Evolutionary conservation across 1,140 invertebrate species (phyloP), one percentile per base, ranked within the genome.

Genomic region (Drosophila lacertosa): DNA sequence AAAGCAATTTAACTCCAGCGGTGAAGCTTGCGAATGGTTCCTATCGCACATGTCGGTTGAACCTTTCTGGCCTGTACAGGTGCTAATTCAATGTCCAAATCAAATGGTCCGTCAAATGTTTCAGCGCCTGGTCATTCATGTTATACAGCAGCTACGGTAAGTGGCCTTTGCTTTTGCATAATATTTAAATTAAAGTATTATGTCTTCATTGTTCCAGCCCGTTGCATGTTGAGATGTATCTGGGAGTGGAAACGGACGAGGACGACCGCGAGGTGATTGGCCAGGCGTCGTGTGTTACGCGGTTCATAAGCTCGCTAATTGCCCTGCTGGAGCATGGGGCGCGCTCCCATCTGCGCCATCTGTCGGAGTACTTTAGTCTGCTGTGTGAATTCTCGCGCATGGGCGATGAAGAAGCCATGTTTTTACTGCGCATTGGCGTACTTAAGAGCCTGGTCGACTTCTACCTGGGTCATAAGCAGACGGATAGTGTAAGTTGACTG

Each of bases 51-150:
- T 99, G 97, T 96, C 97, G 1, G 93, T 95, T 55, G 95, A 98
- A 91, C 97, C 96, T 16, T 98, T 97, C 95, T 99, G 98, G 98
- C 97, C 97, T 1, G 95, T 98, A 70, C 97, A 98, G 92, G 97
- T 98, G 70, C 92, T 99, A 82, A 96, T 99, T 83, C 97, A 97
- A 92, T 99, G 98, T 92, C 97, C 97, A 4, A 98, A 98, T 93
- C 97, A 98, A 92, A 97, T 98, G 94, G 97, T 98, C 29, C 93
- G 97, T 50, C 97, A 98, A 92, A 98, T 98, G 96, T 97, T 97
- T 91, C 97, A 98, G 92, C 93, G 97, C 78, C 93, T 99, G 51
- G 97, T 97, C 75, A 97, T 98, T 90, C 97, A 98, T 91, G 97
- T 98, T 16, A 97, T 98, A 90, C 96, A 97, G 91, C 94, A 97